Conservation (phyloP, 2,797 vertebrate species). For the Galaxias olidus region DNA sequence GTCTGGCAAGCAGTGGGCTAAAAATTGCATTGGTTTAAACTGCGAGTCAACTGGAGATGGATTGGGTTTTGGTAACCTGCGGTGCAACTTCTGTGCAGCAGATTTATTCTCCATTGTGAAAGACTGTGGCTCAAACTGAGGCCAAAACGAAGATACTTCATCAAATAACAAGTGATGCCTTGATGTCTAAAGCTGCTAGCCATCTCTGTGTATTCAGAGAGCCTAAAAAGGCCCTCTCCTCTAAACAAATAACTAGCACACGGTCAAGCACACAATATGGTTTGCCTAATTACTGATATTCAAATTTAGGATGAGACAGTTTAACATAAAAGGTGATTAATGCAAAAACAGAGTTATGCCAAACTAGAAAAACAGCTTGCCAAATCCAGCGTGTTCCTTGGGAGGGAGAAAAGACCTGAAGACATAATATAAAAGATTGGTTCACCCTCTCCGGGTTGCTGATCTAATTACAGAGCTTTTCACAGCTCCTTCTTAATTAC, state of each 20-base stretch:
- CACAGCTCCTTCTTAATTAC: slow-evolving; percentile 20
- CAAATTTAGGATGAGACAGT: no score
- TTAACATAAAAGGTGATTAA: no score
- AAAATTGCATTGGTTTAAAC: slow-evolving; percentile 34
- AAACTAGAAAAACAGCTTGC: no score
- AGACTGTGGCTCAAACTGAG: slow-evolving; percentile 23
- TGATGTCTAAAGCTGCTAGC: slow-evolving; percentile 9
- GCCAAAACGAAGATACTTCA: slow-evolving; percentile 1
- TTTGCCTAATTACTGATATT: no score
- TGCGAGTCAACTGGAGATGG: slow-evolving; percentile 43
- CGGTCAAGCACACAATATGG: no score
- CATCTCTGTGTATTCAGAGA: background rate
- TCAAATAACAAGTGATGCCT: slow-evolving; percentile 8
- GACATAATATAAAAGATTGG: slow-evolving; percentile 21
- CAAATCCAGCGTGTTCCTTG: background rate
- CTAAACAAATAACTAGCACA: no score
- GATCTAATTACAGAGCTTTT: slow-evolving; percentile 21
- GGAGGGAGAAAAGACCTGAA: slow-evolving; percentile 12
- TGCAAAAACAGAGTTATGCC: no score
- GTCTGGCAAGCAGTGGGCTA: slow-evolving; percentile 32
- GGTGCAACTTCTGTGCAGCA: slow-evolving; percentile 41
- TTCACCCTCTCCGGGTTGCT: slow-evolving; percentile 22
- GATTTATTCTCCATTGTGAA: slow-evolving; percentile 27
- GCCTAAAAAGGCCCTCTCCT: no score
- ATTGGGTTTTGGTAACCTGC: slow-evolving; percentile 35